These are phyloP conservation scores for Peromyscus aztecus DNA, from an alignment of 2,797 vertebrate species.

Conservation along the genomic window DNA sequence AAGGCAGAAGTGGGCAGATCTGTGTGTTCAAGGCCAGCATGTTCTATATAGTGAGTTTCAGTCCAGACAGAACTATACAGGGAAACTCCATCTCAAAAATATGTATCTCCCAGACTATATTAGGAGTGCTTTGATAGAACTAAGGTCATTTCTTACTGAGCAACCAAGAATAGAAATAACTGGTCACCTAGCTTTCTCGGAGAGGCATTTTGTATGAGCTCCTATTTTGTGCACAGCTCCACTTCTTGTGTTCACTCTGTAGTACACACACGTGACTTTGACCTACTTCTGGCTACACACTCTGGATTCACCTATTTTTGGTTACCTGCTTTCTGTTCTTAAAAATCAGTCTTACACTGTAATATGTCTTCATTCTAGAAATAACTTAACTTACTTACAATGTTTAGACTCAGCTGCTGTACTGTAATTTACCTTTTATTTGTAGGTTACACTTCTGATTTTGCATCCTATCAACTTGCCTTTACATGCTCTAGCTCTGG, in stretches of 20 bases:
- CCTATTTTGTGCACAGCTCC: not conserved
- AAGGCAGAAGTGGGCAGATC: not conserved
- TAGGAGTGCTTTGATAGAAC: slow-evolving; percentile 11
- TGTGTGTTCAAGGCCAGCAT: not conserved
- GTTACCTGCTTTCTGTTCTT: slow-evolving; percentile 43
- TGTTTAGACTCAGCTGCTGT: not conserved
- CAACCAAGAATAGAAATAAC: not conserved
- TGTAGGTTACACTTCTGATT: not conserved
- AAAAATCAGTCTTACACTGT: not conserved
- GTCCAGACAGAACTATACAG: not conserved
- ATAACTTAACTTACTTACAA: not conserved
- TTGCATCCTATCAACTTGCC: not conserved
- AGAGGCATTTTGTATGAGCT: not conserved
- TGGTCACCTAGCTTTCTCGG: not conserved
- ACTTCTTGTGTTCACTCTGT: slow-evolving; percentile 28
- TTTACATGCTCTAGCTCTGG: not conserved
- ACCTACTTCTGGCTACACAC: not conserved
- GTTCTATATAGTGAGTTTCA: not conserved
- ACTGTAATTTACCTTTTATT: not conserved
- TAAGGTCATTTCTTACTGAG: not conserved
- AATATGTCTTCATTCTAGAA: not conserved
- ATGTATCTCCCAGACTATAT: not conserved
- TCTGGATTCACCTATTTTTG: slow-evolving; percentile 32
- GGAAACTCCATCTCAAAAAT: not conserved
- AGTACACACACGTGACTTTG: not conserved